These are phyloP conservation scores for Scelioninae gen. 2 DNA, from an alignment of 2,888 invertebrate species.

Conservation along the genomic window DNA sequence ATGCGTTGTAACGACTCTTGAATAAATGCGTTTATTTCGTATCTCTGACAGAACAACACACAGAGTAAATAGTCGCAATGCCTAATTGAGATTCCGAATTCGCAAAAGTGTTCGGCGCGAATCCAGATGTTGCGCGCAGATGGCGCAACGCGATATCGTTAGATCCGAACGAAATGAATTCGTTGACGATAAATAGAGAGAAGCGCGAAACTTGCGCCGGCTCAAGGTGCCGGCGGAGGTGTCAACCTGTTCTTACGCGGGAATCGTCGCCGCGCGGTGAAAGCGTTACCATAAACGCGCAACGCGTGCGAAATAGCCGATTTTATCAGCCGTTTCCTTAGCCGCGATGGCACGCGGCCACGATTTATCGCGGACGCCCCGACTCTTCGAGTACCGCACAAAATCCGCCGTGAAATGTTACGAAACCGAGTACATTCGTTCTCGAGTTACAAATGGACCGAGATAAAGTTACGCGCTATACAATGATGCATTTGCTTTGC, in stretches of 20 bases:
- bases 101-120: not conserved
- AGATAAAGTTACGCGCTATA: slow-evolving; percentile 18
- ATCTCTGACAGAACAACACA: too few relatives aligned
- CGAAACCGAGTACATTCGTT: slow-evolving; percentile 27
- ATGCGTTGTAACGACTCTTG: too few relatives aligned
- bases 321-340: slow-evolving; percentile 30
- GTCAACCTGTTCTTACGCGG: slow-evolving; percentile 32
- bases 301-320: slow-evolving; percentile 23
- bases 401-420: slow-evolving; percentile 24
- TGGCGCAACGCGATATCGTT: slow-evolving; percentile 5
- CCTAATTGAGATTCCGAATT: slow-evolving; percentile 25
- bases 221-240: slow-evolving; percentile 17
- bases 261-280: slow-evolving; percentile 23
- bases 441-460: slow-evolving; percentile 21
- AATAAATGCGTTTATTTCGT: too few relatives aligned
- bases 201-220: slow-evolving; percentile 12
- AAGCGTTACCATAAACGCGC: slow-evolving; percentile 41
- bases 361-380: slow-evolving; percentile 23
- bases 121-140: not conserved
- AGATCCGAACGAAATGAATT: slow-evolving; percentile 31
- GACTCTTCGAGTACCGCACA: slow-evolving; percentile 18
- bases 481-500: slow-evolving; percentile 23
- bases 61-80: slow-evolving; percentile 1
- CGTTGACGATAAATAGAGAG: slow-evolving; percentile 29
- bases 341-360: slow-evolving; percentile 28